These are phyloP conservation scores for Unio delphinus DNA, from an alignment of 2,888 invertebrate species.

Conservation along the genomic window DNA sequence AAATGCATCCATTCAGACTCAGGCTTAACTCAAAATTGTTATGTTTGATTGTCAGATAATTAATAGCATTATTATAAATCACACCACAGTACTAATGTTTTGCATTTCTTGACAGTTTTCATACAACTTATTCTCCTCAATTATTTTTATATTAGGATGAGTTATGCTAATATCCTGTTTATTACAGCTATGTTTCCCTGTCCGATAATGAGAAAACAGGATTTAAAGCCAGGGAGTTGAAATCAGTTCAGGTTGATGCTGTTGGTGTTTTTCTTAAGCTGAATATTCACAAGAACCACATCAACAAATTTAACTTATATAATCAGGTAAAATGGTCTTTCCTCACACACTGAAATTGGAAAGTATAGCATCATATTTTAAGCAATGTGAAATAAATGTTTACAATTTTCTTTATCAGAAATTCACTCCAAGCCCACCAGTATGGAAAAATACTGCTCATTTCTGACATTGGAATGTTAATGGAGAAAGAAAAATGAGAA, in stretches of 20 bases:
- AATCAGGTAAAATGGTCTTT: slow-evolving; percentile 80
- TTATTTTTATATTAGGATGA: not conserved
- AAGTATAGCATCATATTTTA: not conserved
- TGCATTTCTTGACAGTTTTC: too few relatives aligned
- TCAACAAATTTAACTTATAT: slow-evolving; percentile 83
- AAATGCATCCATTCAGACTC: too few relatives aligned
- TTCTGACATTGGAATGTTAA: too few relatives aligned
- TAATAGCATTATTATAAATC: too few relatives aligned
- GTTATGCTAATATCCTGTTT: not conserved
- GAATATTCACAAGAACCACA: slow-evolving; percentile 86
- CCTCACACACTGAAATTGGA: not conserved
- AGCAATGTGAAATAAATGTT: not conserved
- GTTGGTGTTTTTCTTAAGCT: slow-evolving; percentile 86
- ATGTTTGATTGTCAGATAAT: too few relatives aligned
- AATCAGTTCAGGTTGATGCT: slow-evolving; percentile 87
- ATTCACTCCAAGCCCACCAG: too few relatives aligned
- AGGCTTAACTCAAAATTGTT: too few relatives aligned
- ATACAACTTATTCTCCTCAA: too few relatives aligned
- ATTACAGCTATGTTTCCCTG: slow-evolving; percentile 80
- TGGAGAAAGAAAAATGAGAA: too few relatives aligned
- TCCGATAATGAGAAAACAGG: slow-evolving; percentile 85
- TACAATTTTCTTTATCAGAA: too few relatives aligned
- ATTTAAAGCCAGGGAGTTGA: slow-evolving; percentile 86
- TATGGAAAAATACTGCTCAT: too few relatives aligned
- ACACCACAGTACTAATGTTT: too few relatives aligned